These are phyloP conservation scores for Triops longicaudatus DNA, from an alignment of 1,140 invertebrate species.

Conservation along the genomic window DNA sequence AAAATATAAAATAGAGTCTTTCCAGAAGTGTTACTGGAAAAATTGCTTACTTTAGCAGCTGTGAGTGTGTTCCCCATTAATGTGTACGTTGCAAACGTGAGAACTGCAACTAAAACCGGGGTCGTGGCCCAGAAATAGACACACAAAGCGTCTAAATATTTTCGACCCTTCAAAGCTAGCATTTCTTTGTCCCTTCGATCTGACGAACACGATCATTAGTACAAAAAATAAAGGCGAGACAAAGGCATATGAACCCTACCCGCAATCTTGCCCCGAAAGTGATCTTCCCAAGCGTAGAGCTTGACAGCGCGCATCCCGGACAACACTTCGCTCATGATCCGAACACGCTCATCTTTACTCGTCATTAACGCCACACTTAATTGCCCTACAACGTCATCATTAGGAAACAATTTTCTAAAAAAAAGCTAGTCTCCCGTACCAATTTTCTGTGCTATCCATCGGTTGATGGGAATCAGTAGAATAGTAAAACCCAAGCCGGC, in stretches of 20 bases:
- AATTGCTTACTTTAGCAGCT: constrained; percentile 63
- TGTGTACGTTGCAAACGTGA: constrained; percentile 85
- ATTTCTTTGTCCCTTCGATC: constrained; percentile 55
- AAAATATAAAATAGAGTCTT: too few species aligned
- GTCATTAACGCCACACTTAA: constrained; percentile 82
- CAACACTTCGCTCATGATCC: constrained; percentile 78
- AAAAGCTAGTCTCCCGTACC: constrained; percentile 40
- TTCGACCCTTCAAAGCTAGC: constrained; percentile 67
- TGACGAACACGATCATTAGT: neutral
- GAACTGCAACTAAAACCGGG: constrained; percentile 85
- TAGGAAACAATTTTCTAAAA: constrained; percentile 17
- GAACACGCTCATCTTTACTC: constrained; percentile 82
- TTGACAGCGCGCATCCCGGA: constrained; percentile 82
- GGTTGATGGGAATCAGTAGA: constrained; percentile 89
- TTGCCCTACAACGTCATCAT: constrained; percentile 36
- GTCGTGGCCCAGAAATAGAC: constrained; percentile 99
- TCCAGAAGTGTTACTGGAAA: too few species aligned
- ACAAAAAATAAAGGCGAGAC: neutral
- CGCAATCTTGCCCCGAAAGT: constrained; percentile 63
- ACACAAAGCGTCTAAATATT: constrained; percentile 97
- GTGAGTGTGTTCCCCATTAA: constrained; percentile 68
- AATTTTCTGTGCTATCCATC: constrained; percentile 80
- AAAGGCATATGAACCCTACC: constrained; percentile 34
- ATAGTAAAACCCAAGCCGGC: constrained; percentile 79
- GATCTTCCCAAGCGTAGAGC: constrained; percentile 85